Conservation (phyloP, 35 echinoderm and acorn worm genomes). For the Amphiura filiformis region DNA sequence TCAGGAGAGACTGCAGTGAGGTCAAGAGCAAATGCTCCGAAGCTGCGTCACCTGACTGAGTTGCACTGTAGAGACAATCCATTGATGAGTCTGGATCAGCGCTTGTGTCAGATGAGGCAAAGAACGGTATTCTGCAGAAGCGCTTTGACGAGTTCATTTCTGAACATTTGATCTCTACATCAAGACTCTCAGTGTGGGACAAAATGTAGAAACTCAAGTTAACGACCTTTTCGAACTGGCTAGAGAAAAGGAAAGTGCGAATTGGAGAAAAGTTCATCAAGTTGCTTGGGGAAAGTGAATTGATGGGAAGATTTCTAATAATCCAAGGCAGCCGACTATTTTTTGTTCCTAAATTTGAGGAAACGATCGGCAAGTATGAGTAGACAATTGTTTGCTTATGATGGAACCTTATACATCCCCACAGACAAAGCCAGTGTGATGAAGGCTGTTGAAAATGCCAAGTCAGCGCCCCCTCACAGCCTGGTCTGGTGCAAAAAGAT, state of each 20-base stretch:
- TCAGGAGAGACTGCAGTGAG: no score
- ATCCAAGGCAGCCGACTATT: background rate
- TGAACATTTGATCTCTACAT: no score
- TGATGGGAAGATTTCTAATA: no score
- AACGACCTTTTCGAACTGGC: slow-evolving; percentile 22
- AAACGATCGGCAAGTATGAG: background rate
- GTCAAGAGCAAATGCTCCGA: no score
- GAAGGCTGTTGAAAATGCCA: background rate
- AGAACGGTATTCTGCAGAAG: no score
- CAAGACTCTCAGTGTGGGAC: no score
- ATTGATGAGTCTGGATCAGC: background rate
- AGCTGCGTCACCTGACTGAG: no score
- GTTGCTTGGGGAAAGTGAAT: slow-evolving; percentile 13
- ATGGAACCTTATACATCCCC: background rate
- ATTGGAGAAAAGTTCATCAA: background rate
- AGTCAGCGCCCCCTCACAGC: background rate
- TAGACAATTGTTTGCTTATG: background rate
- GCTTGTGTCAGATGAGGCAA: no score
- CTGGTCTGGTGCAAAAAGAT: background rate
- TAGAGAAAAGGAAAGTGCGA: background rate
- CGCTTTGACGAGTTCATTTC: background rate
- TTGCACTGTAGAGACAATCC: slow-evolving; percentile 34
- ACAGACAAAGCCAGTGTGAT: no score
- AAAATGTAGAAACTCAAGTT: background rate
- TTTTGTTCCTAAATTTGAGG: background rate